phyloP scores from a whole-genome alignment of 1,140 invertebrate species.

The Drosophila trapezifrons region DNA sequence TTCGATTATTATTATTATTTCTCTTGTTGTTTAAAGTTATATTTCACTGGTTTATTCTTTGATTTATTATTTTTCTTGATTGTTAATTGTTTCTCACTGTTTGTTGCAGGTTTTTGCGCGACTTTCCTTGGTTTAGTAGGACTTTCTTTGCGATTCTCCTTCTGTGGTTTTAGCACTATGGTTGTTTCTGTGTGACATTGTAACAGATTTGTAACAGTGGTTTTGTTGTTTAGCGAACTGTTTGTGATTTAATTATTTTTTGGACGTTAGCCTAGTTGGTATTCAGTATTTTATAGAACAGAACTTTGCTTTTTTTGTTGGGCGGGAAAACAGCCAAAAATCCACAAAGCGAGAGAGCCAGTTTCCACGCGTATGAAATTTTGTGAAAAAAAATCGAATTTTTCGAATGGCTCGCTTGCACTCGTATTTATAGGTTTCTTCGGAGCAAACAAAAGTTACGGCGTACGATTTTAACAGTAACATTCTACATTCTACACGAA shows the following conservation, averaged over 20 bases:
- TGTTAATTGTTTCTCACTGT: slow-evolving; percentile 10
- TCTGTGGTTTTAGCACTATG: slow-evolving; percentile 20
- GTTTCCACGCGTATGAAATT: slow-evolving; percentile 14
- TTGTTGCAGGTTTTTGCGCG: slow-evolving; percentile 8
- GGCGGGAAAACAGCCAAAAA: slow-evolving; percentile 77
- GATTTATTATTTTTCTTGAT: not conserved
- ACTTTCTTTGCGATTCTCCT: slow-evolving; percentile 5
- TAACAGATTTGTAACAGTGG: slow-evolving; percentile 4
- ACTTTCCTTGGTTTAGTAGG: slow-evolving; percentile 3
- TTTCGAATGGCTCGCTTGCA: not conserved
- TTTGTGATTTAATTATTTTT: slow-evolving; percentile 19
- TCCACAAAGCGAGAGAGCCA: slow-evolving; percentile 73
- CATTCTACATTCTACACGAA: no score
- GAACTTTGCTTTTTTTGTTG: slow-evolving; percentile 57
- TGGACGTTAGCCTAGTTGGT: slow-evolving; percentile 33
- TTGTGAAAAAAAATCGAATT: slow-evolving; percentile 4
- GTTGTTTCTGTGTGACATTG: slow-evolving; percentile 24
- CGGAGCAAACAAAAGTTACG: no score
- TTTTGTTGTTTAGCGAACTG: slow-evolving; percentile 7
- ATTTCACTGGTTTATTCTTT: slow-evolving; percentile 7
- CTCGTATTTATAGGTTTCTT: slow-evolving; percentile 7
- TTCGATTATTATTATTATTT: not conserved
- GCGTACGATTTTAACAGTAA: no score
- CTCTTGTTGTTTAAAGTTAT: not conserved
- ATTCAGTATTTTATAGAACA: slow-evolving; percentile 9